Evolutionary conservation across 2,888 invertebrate genomes (phyloP), one percentile per base, ranked within the genome.

Genomic region (Fissipunctia ypsillon): DNA sequence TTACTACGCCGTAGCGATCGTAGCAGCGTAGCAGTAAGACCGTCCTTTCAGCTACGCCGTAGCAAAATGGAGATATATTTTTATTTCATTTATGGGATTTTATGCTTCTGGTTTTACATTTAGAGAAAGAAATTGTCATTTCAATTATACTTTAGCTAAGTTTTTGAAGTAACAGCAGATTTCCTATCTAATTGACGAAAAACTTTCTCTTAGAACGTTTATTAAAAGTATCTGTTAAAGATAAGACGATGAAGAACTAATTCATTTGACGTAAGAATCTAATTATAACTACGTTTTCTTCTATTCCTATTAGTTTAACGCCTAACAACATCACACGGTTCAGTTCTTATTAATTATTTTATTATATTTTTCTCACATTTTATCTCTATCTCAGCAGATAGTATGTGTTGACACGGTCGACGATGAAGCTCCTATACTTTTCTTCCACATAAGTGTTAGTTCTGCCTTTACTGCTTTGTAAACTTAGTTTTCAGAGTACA

Each of bases 1-100:
- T 57, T 65, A 59, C 64, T 73, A 76, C 76, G 57, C 4, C 73
- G 80, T 76, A 76, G 60, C 45, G 48, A 73, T 31, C 80, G 74
- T 80, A 77, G 56, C 56, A 45, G n/a, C 45, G 59, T 65, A 77
- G 74, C 61, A 41, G 25, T 31, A 31, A 45, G 73, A 59, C 25
- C 19, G 80, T 45, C 7, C 43, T 43, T 80, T 31, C 31, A 22
- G 61, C 54, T 80, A 77, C 75, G 77, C 0, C 60, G 60, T 80
- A 61, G 66, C 54, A 61, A 56, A n/a, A 43, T 16, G 54, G 12
- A 6, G 7, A 22, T n/a, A 22, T n/a, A 22, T 14, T 65, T 80
- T 65, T 73, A 54, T 41, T 54, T 6, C 16, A 28, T 35, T 56
- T 56, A 41, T n/a, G 16, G 41, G 16, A 43, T 43, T 14, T 52